Evolutionary conservation across 2,113 vertebrate genomes (phyloP).

Genomic region (Sterrhoptilus dennistouni): DNA sequence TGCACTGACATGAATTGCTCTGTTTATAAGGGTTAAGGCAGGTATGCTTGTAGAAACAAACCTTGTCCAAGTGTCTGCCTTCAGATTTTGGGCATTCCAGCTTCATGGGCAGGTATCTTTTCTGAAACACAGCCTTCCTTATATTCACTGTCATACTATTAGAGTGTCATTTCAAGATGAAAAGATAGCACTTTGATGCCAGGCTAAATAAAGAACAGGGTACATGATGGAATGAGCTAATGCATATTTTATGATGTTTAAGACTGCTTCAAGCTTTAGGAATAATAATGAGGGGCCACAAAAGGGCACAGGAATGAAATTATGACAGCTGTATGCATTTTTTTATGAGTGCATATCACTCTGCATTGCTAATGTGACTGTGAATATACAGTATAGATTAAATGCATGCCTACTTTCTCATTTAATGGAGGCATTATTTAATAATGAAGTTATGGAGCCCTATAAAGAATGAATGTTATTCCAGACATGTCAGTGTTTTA

Average conservation of each 20-base stretch:
- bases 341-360: slow-evolving; percentile 13
- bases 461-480: slow-evolving; percentile 56
- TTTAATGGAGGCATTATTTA: slow-evolving; percentile 58
- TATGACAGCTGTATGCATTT: slow-evolving; percentile 30
- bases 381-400: slow-evolving; percentile 18
- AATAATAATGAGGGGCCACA: slow-evolving; percentile 61
- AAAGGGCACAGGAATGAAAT: slow-evolving; percentile 38
- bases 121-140: neutral
- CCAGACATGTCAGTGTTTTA: slow-evolving; percentile 21
- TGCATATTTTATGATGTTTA: slow-evolving; percentile 59
- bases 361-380: slow-evolving; percentile 47
- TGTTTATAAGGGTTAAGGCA: neutral
- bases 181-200: slow-evolving; percentile 1
- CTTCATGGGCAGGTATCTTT: neutral
- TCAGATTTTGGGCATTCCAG: neutral
- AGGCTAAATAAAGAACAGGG: slow-evolving; percentile 43
- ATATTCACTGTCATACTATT: neutral
- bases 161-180: neutral
- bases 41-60: neutral
- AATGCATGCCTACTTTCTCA: slow-evolving; percentile 24
- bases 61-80: neutral
- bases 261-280: slow-evolving; percentile 54
- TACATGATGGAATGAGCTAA: slow-evolving; percentile 32
- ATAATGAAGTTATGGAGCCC: slow-evolving; percentile 40
- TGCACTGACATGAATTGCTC: neutral